These are phyloP conservation scores for Ricordea florida DNA, from an alignment of 92 coral and sea anemone genomes.

Conservation along the genomic window DNA sequence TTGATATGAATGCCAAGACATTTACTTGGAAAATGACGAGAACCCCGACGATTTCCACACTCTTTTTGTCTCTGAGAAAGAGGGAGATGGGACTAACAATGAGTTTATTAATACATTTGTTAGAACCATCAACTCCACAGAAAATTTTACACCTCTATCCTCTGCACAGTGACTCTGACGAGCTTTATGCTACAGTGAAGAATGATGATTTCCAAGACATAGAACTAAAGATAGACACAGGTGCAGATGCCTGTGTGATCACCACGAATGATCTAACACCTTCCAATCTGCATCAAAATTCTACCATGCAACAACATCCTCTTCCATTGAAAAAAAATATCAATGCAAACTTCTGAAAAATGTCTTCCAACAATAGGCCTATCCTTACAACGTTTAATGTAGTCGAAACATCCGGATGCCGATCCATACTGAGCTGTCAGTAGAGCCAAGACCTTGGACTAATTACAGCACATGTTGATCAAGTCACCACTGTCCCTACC, in stretches of 20 bases:
- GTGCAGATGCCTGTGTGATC: slow-evolving; percentile 24
- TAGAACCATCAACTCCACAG: slow-evolving; percentile 6
- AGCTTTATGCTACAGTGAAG: neutral
- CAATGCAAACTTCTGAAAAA: neutral
- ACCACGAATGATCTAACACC: slow-evolving; percentile 25
- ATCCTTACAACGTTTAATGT: slow-evolving; percentile 7
- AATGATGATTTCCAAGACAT: neutral
- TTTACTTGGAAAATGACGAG: slow-evolving; percentile 14
- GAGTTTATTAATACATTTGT: slow-evolving; percentile 38
- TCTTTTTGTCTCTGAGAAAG: slow-evolving; percentile 3
- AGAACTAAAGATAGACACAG: neutral
- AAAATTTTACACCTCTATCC: neutral
- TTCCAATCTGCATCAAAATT: slow-evolving; percentile 9
- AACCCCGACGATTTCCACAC: neutral
- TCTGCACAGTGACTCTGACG: neutral
- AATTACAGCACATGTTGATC: slow-evolving; percentile 14
- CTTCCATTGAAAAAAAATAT: slow-evolving; percentile 8
- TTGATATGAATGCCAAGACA: slow-evolving; percentile 41
- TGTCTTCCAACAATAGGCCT: slow-evolving; percentile 34
- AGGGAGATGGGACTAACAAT: neutral
- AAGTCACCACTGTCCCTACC: neutral
- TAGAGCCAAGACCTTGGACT: slow-evolving; percentile 21
- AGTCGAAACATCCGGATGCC: slow-evolving; percentile 55
- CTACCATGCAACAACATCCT: slow-evolving; percentile 15
- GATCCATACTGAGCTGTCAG: slow-evolving; percentile 50